Evolutionary conservation across 37 sponge, comb jelly and placozoan species (phyloP).

Genomic region (Petrosia ficiformis): DNA sequence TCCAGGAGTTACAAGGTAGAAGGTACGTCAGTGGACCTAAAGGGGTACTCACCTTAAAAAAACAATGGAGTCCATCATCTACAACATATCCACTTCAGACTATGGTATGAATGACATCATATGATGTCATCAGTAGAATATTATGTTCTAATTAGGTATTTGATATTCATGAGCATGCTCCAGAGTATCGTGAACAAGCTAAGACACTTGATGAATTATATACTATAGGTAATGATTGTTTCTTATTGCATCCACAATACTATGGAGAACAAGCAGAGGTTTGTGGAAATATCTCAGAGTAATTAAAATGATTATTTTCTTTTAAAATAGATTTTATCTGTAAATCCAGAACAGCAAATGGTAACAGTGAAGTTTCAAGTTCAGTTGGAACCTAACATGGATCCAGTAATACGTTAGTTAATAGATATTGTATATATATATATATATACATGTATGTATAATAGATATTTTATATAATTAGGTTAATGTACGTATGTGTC

Average conservation of each 20-base stretch:
- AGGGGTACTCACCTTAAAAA: slow-evolving; percentile 48
- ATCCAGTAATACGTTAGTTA: slow-evolving; percentile 5
- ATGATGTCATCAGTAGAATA: too few relatives aligned
- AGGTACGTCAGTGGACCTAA: slow-evolving; percentile 27
- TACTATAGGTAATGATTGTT: slow-evolving; percentile 38
- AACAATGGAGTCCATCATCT: slow-evolving; percentile 41
- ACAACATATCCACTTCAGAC: slow-evolving; percentile 59
- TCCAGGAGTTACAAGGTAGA: slow-evolving; percentile 64
- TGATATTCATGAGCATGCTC: slow-evolving; percentile 47
- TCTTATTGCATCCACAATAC: slow-evolving; percentile 43
- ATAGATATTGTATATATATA: too few relatives aligned
- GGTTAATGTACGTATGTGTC: too few relatives aligned
- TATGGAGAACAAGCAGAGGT: slow-evolving; percentile 80
- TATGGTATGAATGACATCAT: slow-evolving; percentile 37
- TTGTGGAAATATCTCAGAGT: slow-evolving; percentile 1
- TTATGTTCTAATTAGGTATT: neutral
- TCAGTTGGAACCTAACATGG: slow-evolving; percentile 35
- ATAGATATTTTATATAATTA: too few relatives aligned
- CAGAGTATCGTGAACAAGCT: slow-evolving; percentile 30
- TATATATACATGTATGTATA: too few relatives aligned
- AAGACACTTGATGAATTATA: slow-evolving; percentile 58
- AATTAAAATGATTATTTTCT: neutral
- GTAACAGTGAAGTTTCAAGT: slow-evolving; percentile 38
- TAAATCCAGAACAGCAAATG: slow-evolving; percentile 30
- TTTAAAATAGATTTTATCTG: slow-evolving; percentile 36